Conservation (phyloP, 2,113 vertebrate species). For the Chaenocephalus aceratus region DNA sequence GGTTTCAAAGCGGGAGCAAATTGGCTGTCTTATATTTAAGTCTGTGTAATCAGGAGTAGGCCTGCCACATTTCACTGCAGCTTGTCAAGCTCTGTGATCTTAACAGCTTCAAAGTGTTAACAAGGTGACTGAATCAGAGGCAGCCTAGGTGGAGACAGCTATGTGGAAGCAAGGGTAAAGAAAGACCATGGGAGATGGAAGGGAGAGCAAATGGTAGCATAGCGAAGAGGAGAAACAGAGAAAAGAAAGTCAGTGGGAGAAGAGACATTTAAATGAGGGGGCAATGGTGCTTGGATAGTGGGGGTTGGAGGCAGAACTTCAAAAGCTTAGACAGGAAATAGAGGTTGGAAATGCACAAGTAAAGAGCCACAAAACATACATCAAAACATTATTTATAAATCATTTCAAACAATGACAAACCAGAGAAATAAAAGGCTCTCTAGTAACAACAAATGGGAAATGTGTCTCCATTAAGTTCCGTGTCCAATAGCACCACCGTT, state of each 20-base stretch:
- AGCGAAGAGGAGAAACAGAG: not conserved
- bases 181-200: conserved; percentile 19
- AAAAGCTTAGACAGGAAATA: not conserved
- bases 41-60: conserved; percentile 75
- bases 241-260: conserved; percentile 10
- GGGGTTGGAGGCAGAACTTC: not conserved
- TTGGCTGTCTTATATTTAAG: conserved; percentile 78
- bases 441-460: conserved; percentile 12
- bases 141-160: conserved; percentile 57
- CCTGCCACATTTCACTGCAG: conserved; percentile 66
- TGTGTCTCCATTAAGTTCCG: not conserved
- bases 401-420: not conserved
- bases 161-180: conserved; percentile 30
- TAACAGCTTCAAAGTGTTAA: conserved; percentile 80
- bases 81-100: conserved; percentile 80
- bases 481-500: not conserved
- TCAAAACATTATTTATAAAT: not conserved
- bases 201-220: conserved; percentile 23
- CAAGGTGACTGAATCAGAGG: conserved; percentile 74
- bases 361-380: not conserved
- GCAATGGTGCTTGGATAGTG: not conserved
- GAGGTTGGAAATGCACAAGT: not conserved
- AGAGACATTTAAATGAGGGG: conserved; percentile 14
- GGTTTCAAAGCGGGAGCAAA: conserved; percentile 72
- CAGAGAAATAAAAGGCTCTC: conserved; percentile 18